These are phyloP conservation scores for Ciconia maguari DNA, from an alignment of 2,113 vertebrate species.

Conservation along the genomic window DNA sequence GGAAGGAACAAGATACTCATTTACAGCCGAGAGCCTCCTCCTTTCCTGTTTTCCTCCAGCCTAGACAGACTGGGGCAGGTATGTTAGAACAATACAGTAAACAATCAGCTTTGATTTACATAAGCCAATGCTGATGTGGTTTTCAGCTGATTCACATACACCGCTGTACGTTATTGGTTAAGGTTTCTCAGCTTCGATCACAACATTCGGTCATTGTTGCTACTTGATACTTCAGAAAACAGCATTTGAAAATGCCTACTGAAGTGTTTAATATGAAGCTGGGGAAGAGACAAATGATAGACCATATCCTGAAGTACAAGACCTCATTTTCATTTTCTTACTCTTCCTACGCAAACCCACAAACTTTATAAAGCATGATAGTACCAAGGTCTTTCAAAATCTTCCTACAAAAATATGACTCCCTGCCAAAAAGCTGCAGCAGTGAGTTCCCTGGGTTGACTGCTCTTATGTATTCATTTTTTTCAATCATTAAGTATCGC, in stretches of 20 bases:
- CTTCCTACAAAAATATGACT: not conserved
- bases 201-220: not conserved
- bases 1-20: not conserved
- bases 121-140: not conserved
- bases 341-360: not conserved
- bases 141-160: not conserved
- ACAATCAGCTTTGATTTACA: not conserved
- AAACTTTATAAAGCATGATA: not conserved
- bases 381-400: not conserved
- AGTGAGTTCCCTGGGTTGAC: not conserved
- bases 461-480: not conserved
- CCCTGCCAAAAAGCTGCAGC: not conserved
- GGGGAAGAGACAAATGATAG: not conserved
- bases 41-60: constrained; percentile 21
- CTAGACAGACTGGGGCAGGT: not conserved
- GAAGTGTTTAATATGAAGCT: not conserved
- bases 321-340: constrained; percentile 32
- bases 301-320: not conserved
- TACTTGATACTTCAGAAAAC: not conserved
- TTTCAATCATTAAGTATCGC: not conserved
- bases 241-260: constrained; percentile 3
- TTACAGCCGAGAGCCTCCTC: not conserved
- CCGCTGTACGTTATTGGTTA: not conserved
- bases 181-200: not conserved
- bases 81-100: not conserved